Percentiles rank a stretch among this genome's conserved stretches.
Evolutionary conservation across 2,113 vertebrate species (phyloP).

Genomic region (Scolopax mira): DNA sequence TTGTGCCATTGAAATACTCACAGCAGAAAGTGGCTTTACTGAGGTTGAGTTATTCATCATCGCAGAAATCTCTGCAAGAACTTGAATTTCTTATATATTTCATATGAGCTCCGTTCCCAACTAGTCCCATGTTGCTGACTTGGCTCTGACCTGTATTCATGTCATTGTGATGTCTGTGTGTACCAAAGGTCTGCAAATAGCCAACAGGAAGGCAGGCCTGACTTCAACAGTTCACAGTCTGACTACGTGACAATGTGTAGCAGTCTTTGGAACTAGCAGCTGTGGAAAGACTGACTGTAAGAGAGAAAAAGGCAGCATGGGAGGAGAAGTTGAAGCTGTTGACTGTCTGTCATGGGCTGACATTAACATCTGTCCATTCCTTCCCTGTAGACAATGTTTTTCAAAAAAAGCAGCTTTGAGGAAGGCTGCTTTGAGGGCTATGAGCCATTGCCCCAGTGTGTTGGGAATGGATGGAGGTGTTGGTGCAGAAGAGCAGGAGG

Average conservation of each 20-base stretch:
- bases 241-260: background rate
- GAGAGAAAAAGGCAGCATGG: background rate
- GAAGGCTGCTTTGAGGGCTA: background rate
- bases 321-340: background rate
- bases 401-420: background rate
- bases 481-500: background rate
- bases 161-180: background rate
- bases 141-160: background rate
- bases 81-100: background rate
- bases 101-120: background rate
- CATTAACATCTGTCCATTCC: background rate
- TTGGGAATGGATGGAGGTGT: background rate
- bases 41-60: background rate
- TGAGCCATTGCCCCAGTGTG: accelerated
- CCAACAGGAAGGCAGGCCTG: background rate
- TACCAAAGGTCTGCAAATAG: background rate
- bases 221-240: background rate
- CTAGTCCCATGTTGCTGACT: background rate
- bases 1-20: background rate
- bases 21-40: background rate
- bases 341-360: background rate
- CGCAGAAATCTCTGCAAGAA: background rate
- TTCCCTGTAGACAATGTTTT: background rate
- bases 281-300: background rate
- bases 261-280: background rate